A percentile compares a stretch with the other conserved stretches of the same genome.
Evolutionary conservation across 35 echinoderm and acorn worm genomes (phyloP).

Genomic region (Chiridota heheva): DNA sequence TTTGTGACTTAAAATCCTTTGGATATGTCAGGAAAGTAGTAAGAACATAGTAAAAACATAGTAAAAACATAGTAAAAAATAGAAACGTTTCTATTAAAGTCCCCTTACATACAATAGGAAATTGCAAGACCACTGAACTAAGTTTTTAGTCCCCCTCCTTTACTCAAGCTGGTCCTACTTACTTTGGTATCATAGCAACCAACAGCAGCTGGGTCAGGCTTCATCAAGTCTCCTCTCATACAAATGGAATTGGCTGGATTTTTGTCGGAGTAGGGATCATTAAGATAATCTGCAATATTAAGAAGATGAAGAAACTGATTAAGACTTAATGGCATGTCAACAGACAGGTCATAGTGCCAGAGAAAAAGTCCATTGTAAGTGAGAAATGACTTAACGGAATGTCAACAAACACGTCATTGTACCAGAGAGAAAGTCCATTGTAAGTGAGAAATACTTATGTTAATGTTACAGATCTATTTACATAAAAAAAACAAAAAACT

Average conservation of each 20-base stretch:
- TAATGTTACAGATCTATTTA: neutral
- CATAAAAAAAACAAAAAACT: too few species aligned
- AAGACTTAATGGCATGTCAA: neutral
- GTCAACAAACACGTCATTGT: neutral
- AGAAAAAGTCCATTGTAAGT: neutral
- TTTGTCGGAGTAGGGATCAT: conserved; percentile 82
- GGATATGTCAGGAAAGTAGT: neutral
- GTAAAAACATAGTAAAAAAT: neutral
- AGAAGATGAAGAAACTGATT: neutral
- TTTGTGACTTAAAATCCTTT: neutral
- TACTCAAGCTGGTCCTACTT: neutral
- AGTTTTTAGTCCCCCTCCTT: neutral
- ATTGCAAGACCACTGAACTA: neutral
- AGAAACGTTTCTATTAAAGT: neutral
- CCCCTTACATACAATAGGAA: neutral
- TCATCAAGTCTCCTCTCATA: conserved; percentile 65
- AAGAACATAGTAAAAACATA: neutral
- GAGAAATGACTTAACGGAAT: neutral
- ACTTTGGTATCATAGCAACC: conserved; percentile 99
- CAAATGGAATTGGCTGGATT: conserved; percentile 75
- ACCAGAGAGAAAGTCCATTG: neutral
- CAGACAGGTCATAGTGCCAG: neutral
- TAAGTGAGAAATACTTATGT: neutral
- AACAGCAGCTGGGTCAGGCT: conserved; percentile 8
- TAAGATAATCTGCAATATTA: conserved; percentile 61